Base-by-base conservation (phyloP, 2,888 invertebrate species). In the Acholoe squamosa region DNA sequence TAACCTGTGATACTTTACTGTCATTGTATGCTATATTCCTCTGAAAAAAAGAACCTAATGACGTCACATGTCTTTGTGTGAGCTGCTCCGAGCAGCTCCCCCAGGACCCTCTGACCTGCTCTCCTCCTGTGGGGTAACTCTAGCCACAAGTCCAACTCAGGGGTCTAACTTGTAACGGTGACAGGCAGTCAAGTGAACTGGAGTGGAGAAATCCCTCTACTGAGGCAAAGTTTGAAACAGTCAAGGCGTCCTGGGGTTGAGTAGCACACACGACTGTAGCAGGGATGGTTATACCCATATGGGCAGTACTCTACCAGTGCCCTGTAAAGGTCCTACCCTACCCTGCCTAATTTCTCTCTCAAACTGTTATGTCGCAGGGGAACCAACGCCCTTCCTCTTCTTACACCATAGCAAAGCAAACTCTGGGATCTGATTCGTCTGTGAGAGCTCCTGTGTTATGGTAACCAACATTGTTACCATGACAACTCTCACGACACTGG, bases 41-140 rank as follows among this genome's bases (percentile, higher is more conserved):
- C 22, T 61, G 61, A 25, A 14, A 7, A 16, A 28, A 31, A 80
- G 16, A 0, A 3, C 80, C 33, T 43, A 10, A 0, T 43, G 80
- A 80, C 80, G 80, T 80, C 80, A 80, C 43, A 71, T 22, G 80
- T 34, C 80, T 80, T 80, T 80, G 80, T 80, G 34, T 80, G 80
- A 25, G 31, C 31, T 25, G 76, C 28, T 76, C 14, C 5, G 34
- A 34, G 80, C 33, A 33, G 34, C 43, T 80, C 16, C 33, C 34
- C 80, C 80, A 34, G 80, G 34, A n/a, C 34, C 33, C 43, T 80
- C 10, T 33, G 80, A 33, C 80, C 80, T 43, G 28, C 76, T 22
- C 25, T 43, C 43, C 71, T 28, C 25, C 71, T 25, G 28, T 14
- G 71, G 71, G 31, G 14, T 25, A 22, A n/a, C 61, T 61, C 1